These are phyloP conservation scores for Drosophila cardini DNA, from an alignment of 1,140 invertebrate genomes.

Conservation along the genomic window DNA sequence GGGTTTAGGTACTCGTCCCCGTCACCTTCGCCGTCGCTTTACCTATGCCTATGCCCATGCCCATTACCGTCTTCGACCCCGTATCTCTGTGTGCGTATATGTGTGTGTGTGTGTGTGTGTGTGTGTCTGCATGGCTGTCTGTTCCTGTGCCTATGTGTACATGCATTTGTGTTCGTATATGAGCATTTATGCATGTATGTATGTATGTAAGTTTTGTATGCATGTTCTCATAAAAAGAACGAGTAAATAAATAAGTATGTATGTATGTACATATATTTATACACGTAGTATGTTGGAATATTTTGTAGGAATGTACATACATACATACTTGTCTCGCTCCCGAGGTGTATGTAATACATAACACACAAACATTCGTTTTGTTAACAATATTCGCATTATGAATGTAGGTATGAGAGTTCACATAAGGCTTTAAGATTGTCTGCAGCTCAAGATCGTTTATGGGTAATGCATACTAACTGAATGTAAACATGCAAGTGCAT, in stretches of 20 bases:
- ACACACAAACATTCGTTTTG: neutral
- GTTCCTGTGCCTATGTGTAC: neutral
- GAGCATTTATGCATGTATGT: neutral
- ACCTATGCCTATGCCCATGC: neutral
- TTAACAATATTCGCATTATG: neutral
- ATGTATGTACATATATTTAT: constrained; percentile 8
- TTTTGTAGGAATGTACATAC: neutral
- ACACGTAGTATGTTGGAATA: constrained; percentile 15
- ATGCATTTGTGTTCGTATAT: constrained; percentile 6
- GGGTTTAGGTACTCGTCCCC: constrained; percentile 5
- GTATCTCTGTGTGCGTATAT: too few relatives aligned
- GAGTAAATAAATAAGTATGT: constrained; percentile 29
- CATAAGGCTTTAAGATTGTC: neutral
- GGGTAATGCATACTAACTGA: constrained; percentile 2
- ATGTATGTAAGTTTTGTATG: neutral
- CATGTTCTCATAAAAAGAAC: constrained; percentile 21
- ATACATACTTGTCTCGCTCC: neutral
- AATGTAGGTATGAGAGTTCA: neutral
- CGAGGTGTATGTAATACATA: neutral
- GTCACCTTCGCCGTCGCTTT: neutral
- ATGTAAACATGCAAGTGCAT: neutral
- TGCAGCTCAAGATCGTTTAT: neutral
- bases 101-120: constrained; percentile 3
- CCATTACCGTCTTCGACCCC: too few relatives aligned
- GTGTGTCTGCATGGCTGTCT: too few relatives aligned